Evolutionary conservation across 2,888 invertebrate species (phyloP).

Genomic region (Mylabris sibirica): DNA sequence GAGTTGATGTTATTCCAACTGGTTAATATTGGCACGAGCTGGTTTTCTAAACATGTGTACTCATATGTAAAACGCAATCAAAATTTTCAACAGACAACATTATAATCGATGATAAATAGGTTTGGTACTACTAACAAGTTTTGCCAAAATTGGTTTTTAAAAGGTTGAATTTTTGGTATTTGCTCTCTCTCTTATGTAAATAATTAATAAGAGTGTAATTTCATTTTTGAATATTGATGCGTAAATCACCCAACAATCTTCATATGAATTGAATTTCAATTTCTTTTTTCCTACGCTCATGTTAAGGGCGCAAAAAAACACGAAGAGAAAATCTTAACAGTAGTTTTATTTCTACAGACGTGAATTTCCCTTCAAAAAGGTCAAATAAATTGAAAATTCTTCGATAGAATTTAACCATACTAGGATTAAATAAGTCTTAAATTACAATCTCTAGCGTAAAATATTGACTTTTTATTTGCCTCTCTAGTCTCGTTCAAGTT

Average conservation of each 20-base stretch:
- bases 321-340: background rate
- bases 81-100: conserved; percentile 11
- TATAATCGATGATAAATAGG: background rate
- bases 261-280: conserved; percentile 1
- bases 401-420: background rate
- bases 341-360: background rate
- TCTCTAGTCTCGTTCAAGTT: background rate
- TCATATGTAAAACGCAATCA: conserved; percentile 45
- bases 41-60: conserved; percentile 39
- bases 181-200: no score
- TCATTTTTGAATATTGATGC: no score
- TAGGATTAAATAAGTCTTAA: conserved; percentile 22
- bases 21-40: conserved; percentile 8
- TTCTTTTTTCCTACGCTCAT: background rate
- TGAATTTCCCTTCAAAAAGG: background rate
- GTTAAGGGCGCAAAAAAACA: background rate
- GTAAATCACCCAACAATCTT: background rate
- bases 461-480: background rate
- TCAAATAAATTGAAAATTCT: conserved; percentile 3
- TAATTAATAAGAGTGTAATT: no score
- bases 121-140: background rate
- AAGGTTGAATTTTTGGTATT: no score
- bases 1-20: conserved; percentile 21
- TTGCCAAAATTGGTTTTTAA: background rate
- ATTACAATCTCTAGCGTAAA: conserved; percentile 4